Evolutionary conservation across 2,113 vertebrate species (phyloP).

Genomic region (Campylorhamphus procurvoides): DNA sequence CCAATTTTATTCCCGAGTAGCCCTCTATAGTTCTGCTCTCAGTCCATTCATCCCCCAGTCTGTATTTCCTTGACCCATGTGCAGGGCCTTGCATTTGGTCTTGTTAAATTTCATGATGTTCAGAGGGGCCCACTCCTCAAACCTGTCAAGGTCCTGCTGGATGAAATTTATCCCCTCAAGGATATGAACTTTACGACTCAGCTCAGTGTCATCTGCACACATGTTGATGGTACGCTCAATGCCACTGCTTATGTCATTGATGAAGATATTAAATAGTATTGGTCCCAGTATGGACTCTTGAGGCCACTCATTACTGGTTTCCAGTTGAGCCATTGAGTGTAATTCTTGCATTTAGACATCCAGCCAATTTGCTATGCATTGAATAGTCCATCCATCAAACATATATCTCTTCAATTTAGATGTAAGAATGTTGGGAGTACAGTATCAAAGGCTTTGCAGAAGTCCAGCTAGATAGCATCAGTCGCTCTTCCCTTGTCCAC

Average conservation of each 20-base stretch:
- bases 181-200: background rate
- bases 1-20: background rate
- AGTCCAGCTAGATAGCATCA: background rate
- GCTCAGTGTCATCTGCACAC: background rate
- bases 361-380: background rate
- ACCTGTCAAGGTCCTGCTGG: background rate
- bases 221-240: background rate
- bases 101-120: background rate
- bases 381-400: background rate
- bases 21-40: background rate
- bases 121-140: background rate
- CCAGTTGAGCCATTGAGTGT: background rate
- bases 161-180: background rate
- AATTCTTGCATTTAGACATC: background rate
- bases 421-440: background rate
- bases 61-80: background rate
- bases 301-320: background rate
- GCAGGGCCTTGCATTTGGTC: background rate
- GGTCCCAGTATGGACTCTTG: background rate
- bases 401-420: background rate
- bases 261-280: background rate
- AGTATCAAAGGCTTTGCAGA: background rate
- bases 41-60: background rate
- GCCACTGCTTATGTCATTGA: background rate
- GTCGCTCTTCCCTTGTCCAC: background rate